These are phyloP conservation scores for Rhinichthys osculus DNA, from an alignment of 2,797 vertebrate genomes.

Conservation along the genomic window DNA sequence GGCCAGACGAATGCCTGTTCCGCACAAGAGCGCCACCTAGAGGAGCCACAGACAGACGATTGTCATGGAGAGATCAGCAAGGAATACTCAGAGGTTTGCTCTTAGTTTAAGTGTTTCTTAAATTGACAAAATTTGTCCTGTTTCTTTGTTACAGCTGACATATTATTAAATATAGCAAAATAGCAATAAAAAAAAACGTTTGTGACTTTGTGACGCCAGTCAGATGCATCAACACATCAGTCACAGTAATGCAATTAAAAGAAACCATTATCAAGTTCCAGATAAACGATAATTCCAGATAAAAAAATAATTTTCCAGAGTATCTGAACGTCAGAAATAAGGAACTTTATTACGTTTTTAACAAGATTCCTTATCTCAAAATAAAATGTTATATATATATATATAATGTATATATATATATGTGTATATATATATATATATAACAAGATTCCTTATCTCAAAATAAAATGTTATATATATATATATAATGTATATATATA, in stretches of 20 bases:
- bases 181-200: neutral
- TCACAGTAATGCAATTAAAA: neutral
- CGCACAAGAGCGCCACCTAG: constrained; percentile 80
- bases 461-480: no score
- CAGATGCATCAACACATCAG: neutral
- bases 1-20: constrained; percentile 80
- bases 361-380: neutral
- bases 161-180: neutral
- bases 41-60: constrained; percentile 25
- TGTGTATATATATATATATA: no score
- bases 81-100: constrained; percentile 71
- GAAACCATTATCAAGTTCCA: neutral
- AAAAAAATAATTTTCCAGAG: no score
- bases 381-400: neutral
- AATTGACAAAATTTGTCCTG: neutral
- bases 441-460: no score
- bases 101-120: neutral
- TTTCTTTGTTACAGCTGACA: neutral
- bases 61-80: constrained; percentile 54
- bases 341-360: neutral
- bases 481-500: no score
- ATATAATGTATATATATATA: no score
- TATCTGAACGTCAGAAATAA: neutral
- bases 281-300: neutral
- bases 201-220: neutral